Base-by-base conservation (phyloP, 1,140 invertebrate genomes). In the Aphaenogaster ashmeadi region DNA sequence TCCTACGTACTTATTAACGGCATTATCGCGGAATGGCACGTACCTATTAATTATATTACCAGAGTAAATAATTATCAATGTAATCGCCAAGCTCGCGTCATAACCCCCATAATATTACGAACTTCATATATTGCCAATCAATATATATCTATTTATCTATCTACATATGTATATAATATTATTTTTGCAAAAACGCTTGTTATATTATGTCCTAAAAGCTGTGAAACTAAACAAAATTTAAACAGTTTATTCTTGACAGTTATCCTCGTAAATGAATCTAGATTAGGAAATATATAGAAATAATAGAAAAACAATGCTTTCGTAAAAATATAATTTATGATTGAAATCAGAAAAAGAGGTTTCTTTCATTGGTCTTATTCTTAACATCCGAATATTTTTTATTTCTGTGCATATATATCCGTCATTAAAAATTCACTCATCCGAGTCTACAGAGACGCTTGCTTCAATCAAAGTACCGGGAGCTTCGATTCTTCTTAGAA, bases 401-500 rank as follows among this genome's bases (percentile, higher is more conserved):
- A 47, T 11, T 36, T 86, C 21, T 13, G 21, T 21, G 8, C 33
- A n/a, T 21, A 1, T 7, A 41, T 27, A 66, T 5, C 18, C 33
- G 54, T 83, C 44, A 21, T 69, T 15, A 86, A 86, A 38, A 69
- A 86, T 54, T 80, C 36, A 64, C 21, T 38, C n/a, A 18, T 36
- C 15, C 80, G 7, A 47, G 69, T 75, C 80, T 50, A 50, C 60
- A 13, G 56, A 62, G 54, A 50, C 27, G 27, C 60, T 21, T 38
- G 44, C 6, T 75, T 60, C 18, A 79, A 33, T 36, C 11, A 27
- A 5, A 69, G 50, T n/a, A 13, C 13, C 47, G 52, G 27, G 7
- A 69, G 15, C n/a, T 81, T 88, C 88, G 88, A 81, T 90, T 88
- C n/a, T 72, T 13, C 44, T n/a, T 87, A 41, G 86, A 90, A 89